Base-by-base conservation (phyloP, 2,113 vertebrate genomes). In the Ramphastos sulfuratus region DNA sequence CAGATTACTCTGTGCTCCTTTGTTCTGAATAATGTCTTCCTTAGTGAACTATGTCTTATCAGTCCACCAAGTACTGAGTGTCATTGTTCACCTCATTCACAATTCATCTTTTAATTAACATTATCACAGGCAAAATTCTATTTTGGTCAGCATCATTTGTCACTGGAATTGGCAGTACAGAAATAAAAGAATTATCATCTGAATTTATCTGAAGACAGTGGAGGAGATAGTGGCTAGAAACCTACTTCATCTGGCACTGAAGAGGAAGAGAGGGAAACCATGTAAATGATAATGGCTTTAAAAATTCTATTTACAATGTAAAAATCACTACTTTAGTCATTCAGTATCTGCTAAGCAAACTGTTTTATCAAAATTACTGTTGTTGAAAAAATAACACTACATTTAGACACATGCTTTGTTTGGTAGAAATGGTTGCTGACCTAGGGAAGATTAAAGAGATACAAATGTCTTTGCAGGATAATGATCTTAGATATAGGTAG, bases 71-170 rank as follows among this genome's bases (percentile, higher is more conserved):
- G 82, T 87, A 85, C 91, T 37, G 89, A 42, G 91, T 93, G 93
- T 94, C 94, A 93, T 92, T 87, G 89, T 95, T 96, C 94, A 93
- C 93, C 91, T 96, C 95, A 96, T 96, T 95, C 93, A 96, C 89
- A 96, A 95, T 96, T 96, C 89, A 96, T 96, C 91, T 93, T 95
- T 96, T 96, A 96, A 96, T 96, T 96, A 95, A 96, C 82, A 91
- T 93, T 93, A 96, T 96, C 94, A 91, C 82, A 80, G 93, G 85
- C 70, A 93, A 94, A 94, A 92, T 92, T 95, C 95, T 96, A 96
- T 96, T 94, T 92, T 89, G 93, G 93, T 94, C 91, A 96, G 93
- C 75, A 44, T 91, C 89, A 95, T 96, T 87, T 95, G 58, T 96
- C 93, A 91, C 18, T 95, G 72, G 52, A 93, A 92, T 91, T 80